Evolutionary conservation across 2,797 vertebrate species (phyloP).

Genomic region (Amblyraja radiata): DNA sequence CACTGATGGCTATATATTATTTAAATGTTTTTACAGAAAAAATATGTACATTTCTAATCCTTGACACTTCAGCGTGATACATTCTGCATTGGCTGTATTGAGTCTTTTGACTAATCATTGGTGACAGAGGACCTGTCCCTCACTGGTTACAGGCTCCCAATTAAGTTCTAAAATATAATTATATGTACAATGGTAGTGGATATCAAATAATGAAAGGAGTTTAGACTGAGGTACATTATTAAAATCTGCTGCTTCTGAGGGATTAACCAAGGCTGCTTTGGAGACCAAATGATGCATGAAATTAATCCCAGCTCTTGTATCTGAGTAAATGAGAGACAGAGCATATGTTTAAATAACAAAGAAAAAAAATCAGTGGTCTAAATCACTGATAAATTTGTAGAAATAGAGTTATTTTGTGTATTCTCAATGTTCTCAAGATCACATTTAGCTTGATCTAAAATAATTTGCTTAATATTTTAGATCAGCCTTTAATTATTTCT

Average conservation of each 20-base stretch:
- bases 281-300: not conserved
- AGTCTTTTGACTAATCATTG: not conserved
- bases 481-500: not conserved
- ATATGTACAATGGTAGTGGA: not conserved
- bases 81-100: not conserved
- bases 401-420: not conserved
- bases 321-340: not conserved
- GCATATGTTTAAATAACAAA: slow-evolving; percentile 15
- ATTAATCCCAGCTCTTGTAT: not conserved
- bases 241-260: not conserved
- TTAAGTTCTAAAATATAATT: not conserved
- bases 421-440: not conserved
- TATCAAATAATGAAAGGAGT: not conserved
- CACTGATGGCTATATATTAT: not conserved
- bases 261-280: slow-evolving; percentile 1
- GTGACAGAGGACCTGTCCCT: not conserved
- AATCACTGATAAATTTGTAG: not conserved
- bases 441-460: not conserved
- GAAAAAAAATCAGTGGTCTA: not conserved
- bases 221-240: not conserved
- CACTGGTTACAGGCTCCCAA: not conserved
- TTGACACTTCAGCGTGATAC: not conserved
- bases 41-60: not conserved
- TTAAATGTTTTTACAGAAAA: not conserved
- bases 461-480: not conserved